These are phyloP conservation scores for Leptinotarsa tumamoca DNA, from an alignment of 2,888 invertebrate species.

Conservation along the genomic window DNA sequence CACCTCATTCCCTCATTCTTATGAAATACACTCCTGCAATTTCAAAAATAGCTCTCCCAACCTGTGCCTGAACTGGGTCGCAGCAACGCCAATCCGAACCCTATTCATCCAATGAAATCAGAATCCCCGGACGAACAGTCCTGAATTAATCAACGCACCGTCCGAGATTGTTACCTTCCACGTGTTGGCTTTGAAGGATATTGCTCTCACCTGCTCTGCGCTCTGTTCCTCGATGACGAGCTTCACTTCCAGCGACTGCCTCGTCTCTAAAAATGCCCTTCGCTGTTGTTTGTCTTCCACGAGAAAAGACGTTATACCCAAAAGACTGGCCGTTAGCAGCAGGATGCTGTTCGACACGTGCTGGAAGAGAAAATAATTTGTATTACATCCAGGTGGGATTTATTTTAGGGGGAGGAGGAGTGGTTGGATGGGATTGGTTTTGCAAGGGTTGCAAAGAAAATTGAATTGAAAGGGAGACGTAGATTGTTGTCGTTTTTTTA, in stretches of 20 bases:
- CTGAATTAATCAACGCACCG: too few relatives aligned
- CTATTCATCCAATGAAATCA: too few relatives aligned
- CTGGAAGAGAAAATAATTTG: slow-evolving; percentile 66
- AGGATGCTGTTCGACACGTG: slow-evolving; percentile 79
- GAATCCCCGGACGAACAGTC: too few relatives aligned
- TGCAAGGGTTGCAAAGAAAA: too few relatives aligned
- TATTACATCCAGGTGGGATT: background rate
- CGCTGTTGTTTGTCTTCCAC: slow-evolving; percentile 89
- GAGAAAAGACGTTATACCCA: slow-evolving; percentile 81
- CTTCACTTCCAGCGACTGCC: slow-evolving; percentile 91
- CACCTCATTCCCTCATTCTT: too few relatives aligned
- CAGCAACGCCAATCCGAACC: too few relatives aligned
- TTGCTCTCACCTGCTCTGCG: slow-evolving; percentile 81
- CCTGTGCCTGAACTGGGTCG: too few relatives aligned
- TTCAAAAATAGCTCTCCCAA: too few relatives aligned
- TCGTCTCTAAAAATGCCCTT: slow-evolving; percentile 88
- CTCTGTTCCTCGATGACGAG: slow-evolving; percentile 94
- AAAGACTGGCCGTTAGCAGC: slow-evolving; percentile 77
- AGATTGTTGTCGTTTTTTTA: too few relatives aligned
- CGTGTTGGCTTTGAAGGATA: background rate
- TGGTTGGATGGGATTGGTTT: too few relatives aligned
- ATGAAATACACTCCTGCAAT: too few relatives aligned
- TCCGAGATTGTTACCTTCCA: background rate
- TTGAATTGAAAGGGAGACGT: too few relatives aligned
- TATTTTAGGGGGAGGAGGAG: background rate